Evolutionary conservation across 2,797 vertebrate genomes (phyloP).

Genomic region (Antennarius maculatus): DNA sequence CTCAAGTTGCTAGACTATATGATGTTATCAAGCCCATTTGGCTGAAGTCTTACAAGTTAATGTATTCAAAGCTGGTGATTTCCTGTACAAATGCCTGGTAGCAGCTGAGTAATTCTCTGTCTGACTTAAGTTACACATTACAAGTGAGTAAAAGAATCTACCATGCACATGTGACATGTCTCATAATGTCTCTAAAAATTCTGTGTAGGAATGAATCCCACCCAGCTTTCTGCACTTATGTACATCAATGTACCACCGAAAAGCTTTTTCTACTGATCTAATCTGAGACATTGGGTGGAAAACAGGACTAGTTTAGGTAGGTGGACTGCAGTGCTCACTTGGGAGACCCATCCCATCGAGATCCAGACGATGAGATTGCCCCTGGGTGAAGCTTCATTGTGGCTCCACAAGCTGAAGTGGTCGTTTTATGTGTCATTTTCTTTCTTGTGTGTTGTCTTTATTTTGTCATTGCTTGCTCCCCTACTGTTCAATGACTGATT

Average conservation of each 20-base stretch:
- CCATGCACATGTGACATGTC: background rate
- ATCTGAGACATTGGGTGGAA: slow-evolving; percentile 39
- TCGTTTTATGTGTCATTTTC: slow-evolving; percentile 77
- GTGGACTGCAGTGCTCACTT: slow-evolving; percentile 53
- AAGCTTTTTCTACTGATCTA: slow-evolving; percentile 33
- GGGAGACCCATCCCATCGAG: slow-evolving; percentile 76
- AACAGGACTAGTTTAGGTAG: slow-evolving; percentile 35
- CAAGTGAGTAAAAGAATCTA: slow-evolving; percentile 18
- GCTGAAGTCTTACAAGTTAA: slow-evolving; percentile 51
- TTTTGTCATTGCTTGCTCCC: slow-evolving; percentile 58
- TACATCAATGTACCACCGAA: background rate
- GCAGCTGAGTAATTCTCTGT: slow-evolving; percentile 41
- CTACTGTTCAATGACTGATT: slow-evolving; percentile 49
- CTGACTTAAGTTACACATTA: slow-evolving; percentile 30
- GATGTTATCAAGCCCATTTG: slow-evolving; percentile 55
- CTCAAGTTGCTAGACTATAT: slow-evolving; percentile 39
- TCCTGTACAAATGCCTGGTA: slow-evolving; percentile 39
- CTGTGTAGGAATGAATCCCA: background rate
- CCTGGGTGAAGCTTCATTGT: slow-evolving; percentile 74
- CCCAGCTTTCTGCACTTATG: too few species aligned
- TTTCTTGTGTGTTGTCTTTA: slow-evolving; percentile 53
- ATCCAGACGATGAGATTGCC: slow-evolving; percentile 70
- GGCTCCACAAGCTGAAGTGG: slow-evolving; percentile 68
- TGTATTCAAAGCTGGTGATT: slow-evolving; percentile 56
- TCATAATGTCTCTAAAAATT: slow-evolving; percentile 12